Evolutionary conservation across 2,888 invertebrate species (phyloP), one percentile per base, ranked within the genome.

Genomic region (Thymelicus lineola): DNA sequence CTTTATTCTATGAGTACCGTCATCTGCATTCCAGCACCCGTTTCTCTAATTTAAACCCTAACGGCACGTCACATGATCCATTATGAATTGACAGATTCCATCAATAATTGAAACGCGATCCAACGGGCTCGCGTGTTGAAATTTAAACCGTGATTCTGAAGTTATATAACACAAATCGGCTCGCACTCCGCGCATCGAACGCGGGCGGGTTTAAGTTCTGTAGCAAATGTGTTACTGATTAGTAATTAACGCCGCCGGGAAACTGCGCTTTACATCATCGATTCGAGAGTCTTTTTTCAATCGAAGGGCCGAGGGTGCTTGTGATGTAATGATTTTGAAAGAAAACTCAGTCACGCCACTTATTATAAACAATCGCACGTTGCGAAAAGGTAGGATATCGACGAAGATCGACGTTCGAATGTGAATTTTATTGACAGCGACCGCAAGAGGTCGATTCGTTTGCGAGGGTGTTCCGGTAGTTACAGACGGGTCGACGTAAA

Each of bases 331-430:
- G 79, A 68, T 76, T 81, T 80, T 74, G 75, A 78, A 83, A 86
- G 82, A 84, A 84, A 83, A 83, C 86, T 85, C 82, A 88, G 88
- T 90, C 90, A 89, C 89, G 90, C 89, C 89, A 90, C 86, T 86
- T 86, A 82, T 84, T 64, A 69, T 68, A 57, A 7, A 45, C 57
- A 63, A 48, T 36, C 7, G 64, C 78, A 76, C 75, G 81, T 17
- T 14, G 64, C 42, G 57, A 59, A 80, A 86, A 81, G 79, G 82
- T 81, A 72, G 70, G 75, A 78, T 76, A 75, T 74, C 55, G 64
- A 45, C 12, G 48, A 1, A 50, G 28, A 60, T 53, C 6, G 59
- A 7, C 35, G 45, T 45, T 65, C 45, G 45, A 83, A 81, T 80
- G 76, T 82, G 74, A 76, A 73, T 81, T 84, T 70, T 70, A 64